Base-by-base conservation (phyloP, 2,888 invertebrate species). In the Caenorhabditis wallacei region DNA sequence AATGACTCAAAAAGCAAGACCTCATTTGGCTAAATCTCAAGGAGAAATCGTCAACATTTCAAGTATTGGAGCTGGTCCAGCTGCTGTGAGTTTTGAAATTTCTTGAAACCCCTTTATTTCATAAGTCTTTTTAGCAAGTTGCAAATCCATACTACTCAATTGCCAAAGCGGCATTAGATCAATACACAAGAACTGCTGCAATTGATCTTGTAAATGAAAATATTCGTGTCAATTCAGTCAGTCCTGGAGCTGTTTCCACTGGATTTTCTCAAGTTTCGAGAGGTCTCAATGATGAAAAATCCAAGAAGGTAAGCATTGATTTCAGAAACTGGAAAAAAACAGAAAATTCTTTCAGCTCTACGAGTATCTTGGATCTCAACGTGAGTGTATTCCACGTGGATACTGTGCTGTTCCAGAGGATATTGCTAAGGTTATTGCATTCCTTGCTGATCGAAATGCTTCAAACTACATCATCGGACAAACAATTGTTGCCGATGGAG, bases 391-490 rank as follows among this genome's bases (percentile, higher is more conserved):
- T 75, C 75, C 75, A 66, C 75, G 75, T 66, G 75, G 75, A 66
- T 75, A 59, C 66, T 75, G 69, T 26, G 83, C 75, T 13, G 72
- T 53, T 48, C 84, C 84, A 0, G 53, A 68, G 11, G 84, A 84
- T 20, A 81, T 84, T 24, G 81, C 84, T 3, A 66, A 78, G 35
- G 57, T 70, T 22, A 82, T 84, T 22, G 81, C 81, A 7, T 84
- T 84, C 53, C 61, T 84, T 37, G 81, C 84, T 5, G 84, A 84
- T 26, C 63, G 84, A 0, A 72, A 59, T 24, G 48, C 68, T 16
- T 84, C 82, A 11, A 71, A 76, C 18, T 85, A 74, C 51, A 84
- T 82, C 13, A 76, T 85, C 40, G 85, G 80, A 30, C 85, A 85
- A 53, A 78, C 70, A 20, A 64, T 85, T 43, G 80, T 76, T 11